A percentile compares a stretch with the other conserved stretches of the same genome.
Evolutionary conservation across 2,797 vertebrate species (phyloP).

Genomic region (Acipenser transmontanus): DNA sequence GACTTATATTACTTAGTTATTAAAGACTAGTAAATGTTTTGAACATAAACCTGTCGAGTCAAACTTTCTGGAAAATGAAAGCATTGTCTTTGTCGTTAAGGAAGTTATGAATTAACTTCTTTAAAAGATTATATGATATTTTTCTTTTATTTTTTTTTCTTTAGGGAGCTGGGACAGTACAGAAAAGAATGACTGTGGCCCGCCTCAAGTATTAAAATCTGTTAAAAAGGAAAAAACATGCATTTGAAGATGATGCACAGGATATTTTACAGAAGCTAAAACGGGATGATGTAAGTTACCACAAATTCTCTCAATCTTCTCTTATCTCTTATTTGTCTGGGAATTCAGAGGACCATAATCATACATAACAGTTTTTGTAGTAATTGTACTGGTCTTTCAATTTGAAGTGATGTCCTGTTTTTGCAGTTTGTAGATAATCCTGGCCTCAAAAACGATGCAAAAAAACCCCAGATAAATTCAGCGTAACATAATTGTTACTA

Average conservation of each 20-base stretch:
- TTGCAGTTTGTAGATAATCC: slow-evolving; percentile 63
- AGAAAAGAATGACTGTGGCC: slow-evolving; percentile 29
- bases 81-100: too few relatives aligned
- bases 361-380: slow-evolving; percentile 29
- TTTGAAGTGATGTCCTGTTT: not conserved
- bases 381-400: slow-evolving; percentile 41
- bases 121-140: too few relatives aligned
- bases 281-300: slow-evolving; percentile 53
- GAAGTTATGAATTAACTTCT: too few relatives aligned
- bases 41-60: too few relatives aligned
- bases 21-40: too few relatives aligned
- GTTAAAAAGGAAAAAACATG: slow-evolving; percentile 53
- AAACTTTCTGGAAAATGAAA: too few relatives aligned
- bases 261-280: slow-evolving; percentile 57
- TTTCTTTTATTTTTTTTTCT: not conserved
- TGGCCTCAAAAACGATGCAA: slow-evolving; percentile 54
- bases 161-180: slow-evolving; percentile 45
- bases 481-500: slow-evolving; percentile 12
- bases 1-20: too few relatives aligned
- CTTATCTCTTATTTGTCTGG: too few relatives aligned
- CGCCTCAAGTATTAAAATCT: slow-evolving; percentile 36
- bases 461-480: slow-evolving; percentile 54
- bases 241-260: slow-evolving; percentile 42
- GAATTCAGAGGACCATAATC: too few relatives aligned
- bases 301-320: not conserved